Conservation (phyloP, 1,140 invertebrate genomes). For the Chironomus tepperi region DNA sequence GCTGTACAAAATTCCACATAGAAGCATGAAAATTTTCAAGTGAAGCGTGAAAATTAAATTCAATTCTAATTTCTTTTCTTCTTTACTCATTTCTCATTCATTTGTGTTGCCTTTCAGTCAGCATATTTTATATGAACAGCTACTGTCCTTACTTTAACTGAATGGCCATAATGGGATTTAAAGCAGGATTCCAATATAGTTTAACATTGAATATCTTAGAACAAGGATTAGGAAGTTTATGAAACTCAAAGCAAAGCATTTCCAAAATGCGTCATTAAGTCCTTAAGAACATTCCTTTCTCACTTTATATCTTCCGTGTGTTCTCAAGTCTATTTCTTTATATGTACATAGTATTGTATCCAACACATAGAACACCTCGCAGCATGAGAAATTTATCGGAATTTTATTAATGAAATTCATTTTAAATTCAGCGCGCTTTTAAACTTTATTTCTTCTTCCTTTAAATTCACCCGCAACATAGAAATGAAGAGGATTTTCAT, state of each 20-base stretch:
- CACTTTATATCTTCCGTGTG: too few relatives aligned
- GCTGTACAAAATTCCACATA: slow-evolving; percentile 4
- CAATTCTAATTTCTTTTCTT: slow-evolving; percentile 21
- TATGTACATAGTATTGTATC: not conserved
- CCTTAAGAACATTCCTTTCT: too few relatives aligned
- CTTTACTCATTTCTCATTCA: too few relatives aligned
- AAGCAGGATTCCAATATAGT: too few relatives aligned
- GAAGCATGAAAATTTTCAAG: slow-evolving; percentile 15
- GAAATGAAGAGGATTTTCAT: not conserved
- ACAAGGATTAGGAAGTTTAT: too few relatives aligned
- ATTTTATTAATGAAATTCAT: slow-evolving; percentile 21
- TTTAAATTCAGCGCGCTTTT: not conserved
- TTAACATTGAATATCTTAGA: too few relatives aligned
- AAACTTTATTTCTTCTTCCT: not conserved
- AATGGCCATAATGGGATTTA: too few relatives aligned
- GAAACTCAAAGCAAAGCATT: too few relatives aligned
- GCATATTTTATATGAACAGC: too few relatives aligned
- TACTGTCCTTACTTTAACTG: too few relatives aligned
- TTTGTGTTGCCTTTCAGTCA: not conserved
- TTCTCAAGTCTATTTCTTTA: not conserved
- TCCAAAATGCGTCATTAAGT: too few relatives aligned
- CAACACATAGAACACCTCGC: not conserved
- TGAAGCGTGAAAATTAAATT: slow-evolving; percentile 23
- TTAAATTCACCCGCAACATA: too few relatives aligned
- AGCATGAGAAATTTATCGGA: slow-evolving; percentile 15